These are phyloP conservation scores for Drosophila borborema DNA, from an alignment of 2,888 invertebrate species.

Conservation along the genomic window DNA sequence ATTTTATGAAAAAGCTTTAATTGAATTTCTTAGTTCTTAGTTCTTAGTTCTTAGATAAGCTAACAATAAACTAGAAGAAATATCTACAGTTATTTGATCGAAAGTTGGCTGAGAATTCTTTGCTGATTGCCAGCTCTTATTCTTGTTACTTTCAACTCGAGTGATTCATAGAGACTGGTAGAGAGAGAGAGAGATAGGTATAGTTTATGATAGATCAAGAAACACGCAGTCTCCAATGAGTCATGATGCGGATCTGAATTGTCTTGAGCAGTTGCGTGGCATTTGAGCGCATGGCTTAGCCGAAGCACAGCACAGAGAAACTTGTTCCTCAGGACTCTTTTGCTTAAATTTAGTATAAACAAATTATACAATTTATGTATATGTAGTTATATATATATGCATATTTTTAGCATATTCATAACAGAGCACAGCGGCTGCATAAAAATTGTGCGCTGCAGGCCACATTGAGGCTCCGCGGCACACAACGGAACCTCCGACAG, in stretches of 20 bases:
- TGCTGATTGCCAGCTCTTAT: neutral
- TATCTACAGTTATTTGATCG: conserved; percentile 1
- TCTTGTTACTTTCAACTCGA: conserved; percentile 8
- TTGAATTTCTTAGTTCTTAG: neutral
- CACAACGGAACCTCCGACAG: conserved; percentile 9
- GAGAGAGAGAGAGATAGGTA: neutral
- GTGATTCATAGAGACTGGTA: conserved; percentile 29
- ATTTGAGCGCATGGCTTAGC: neutral
- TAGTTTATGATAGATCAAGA: conserved; percentile 9
- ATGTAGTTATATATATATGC: conserved; percentile 37
- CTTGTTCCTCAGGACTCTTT: conserved; percentile 25
- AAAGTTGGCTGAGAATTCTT: neutral
- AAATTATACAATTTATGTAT: conserved; percentile 57
- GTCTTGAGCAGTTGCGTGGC: neutral
- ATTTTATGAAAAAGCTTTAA: neutral
- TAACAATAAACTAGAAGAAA: neutral
- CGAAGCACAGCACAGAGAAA: neutral
- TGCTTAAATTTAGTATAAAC: conserved; percentile 56
- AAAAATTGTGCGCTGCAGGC: conserved; percentile 33
- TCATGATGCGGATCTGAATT: conserved; percentile 16
- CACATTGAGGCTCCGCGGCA: conserved; percentile 9
- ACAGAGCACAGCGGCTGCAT: conserved; percentile 30
- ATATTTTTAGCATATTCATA: conserved; percentile 50
- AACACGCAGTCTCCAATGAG: conserved; percentile 21
- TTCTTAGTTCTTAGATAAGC: too few relatives aligned